Conservation (phyloP, 2,888 invertebrate species). For the Epinotia bilunana region DNA sequence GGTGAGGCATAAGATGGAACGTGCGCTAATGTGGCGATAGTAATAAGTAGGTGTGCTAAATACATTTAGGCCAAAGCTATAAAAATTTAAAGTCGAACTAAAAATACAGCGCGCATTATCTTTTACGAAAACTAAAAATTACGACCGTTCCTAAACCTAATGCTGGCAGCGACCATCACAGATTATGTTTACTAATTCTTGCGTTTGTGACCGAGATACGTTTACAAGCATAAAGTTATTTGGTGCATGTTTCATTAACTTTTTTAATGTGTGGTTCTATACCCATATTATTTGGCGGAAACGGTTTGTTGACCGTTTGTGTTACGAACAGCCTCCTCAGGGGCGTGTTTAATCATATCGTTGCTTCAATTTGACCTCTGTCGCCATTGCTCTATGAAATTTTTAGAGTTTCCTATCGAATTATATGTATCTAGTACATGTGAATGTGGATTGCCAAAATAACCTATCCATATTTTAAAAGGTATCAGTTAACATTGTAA, state of each 20-base stretch:
- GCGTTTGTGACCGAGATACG: slow-evolving; percentile 17
- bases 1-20: not conserved
- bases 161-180: slow-evolving; percentile 18
- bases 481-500: not conserved
- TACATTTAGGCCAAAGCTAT: slow-evolving; percentile 28
- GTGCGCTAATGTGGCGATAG: not conserved
- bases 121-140: slow-evolving; percentile 33
- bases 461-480: not conserved
- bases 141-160: slow-evolving; percentile 27
- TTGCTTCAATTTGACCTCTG: slow-evolving; percentile 59
- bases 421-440: not conserved
- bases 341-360: slow-evolving; percentile 78
- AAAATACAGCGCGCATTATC: slow-evolving; percentile 20
- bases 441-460: not conserved
- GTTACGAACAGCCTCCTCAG: slow-evolving; percentile 54
- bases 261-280: slow-evolving; percentile 8
- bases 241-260: slow-evolving; percentile 5
- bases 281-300: slow-evolving; percentile 7
- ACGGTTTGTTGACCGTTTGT: slow-evolving; percentile 27
- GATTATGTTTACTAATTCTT: slow-evolving; percentile 25
- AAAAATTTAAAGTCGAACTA: not conserved
- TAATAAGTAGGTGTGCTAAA: not conserved
- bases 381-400: slow-evolving; percentile 35
- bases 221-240: slow-evolving; percentile 14
- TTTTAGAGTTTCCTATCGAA: slow-evolving; percentile 25